Evolutionary conservation across 2,797 vertebrate species (phyloP).

Genomic region (Pygocentrus nattereri): DNA sequence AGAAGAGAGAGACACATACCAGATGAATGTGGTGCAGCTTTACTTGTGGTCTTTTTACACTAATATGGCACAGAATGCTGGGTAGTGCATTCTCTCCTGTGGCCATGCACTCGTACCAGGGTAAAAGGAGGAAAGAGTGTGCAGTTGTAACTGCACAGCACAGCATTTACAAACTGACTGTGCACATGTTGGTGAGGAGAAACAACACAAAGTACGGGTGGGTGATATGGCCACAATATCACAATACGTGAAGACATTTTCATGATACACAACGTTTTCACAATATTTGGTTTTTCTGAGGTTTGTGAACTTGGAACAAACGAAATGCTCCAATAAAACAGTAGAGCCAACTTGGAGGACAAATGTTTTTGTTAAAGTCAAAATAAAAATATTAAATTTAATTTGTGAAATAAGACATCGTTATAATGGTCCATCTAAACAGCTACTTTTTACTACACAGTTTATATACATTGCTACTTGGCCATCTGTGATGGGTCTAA

Average conservation of each 20-base stretch:
- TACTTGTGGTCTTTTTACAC: neutral
- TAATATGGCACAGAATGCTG: constrained; percentile 14
- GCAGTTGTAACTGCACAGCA: neutral
- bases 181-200: neutral
- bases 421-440: no score
- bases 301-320: neutral
- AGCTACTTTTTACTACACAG: no score
- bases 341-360: neutral
- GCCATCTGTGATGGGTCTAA: no score
- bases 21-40: constrained; percentile 2
- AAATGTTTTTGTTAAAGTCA: neutral
- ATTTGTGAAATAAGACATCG: no score
- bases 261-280: neutral
- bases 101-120: neutral
- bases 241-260: neutral
- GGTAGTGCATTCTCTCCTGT: no score
- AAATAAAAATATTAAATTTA: neutral
- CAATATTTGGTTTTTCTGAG: neutral
- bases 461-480: no score
- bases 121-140: neutral
- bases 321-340: neutral
- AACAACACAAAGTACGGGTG: neutral
- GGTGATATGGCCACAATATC: neutral
- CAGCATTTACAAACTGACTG: neutral
- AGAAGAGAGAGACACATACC: constrained; percentile 54